A percentile compares a stretch with the other conserved stretches of the same genome.
Evolutionary conservation across 2,797 vertebrate genomes (phyloP).

Genomic region (Parotocinclus haroldoi): DNA sequence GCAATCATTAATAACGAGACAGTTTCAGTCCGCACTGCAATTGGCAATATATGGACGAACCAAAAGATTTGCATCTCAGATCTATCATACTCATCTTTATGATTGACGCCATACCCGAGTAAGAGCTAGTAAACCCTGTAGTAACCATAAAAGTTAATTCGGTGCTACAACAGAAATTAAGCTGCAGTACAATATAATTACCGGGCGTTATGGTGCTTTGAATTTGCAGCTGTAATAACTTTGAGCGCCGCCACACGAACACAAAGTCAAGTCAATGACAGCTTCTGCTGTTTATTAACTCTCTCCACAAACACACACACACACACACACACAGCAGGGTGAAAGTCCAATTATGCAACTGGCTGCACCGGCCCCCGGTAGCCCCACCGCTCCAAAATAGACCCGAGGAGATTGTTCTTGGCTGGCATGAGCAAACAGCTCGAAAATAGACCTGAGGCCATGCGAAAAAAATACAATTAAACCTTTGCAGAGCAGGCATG

Average conservation of each 20-base stretch:
- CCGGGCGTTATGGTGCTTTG: background rate
- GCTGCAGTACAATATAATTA: background rate
- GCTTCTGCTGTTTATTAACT: constrained; percentile 30
- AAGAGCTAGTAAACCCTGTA: too few species aligned
- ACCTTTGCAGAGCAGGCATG: background rate
- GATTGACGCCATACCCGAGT: too few species aligned
- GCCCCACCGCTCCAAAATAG: constrained; percentile 61
- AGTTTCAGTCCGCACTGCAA: too few species aligned
- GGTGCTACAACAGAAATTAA: too few species aligned
- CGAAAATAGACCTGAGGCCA: constrained; percentile 57
- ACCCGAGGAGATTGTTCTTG: constrained; percentile 62
- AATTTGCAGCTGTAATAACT: constrained; percentile 13
- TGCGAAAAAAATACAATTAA: constrained; percentile 17
- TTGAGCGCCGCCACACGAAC: constrained; percentile 1
- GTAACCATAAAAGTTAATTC: too few species aligned
- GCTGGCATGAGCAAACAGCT: constrained; percentile 64
- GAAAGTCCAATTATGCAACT: constrained; percentile 61
- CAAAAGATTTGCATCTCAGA: too few species aligned
- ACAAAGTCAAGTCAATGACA: constrained; percentile 35
- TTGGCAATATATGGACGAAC: too few species aligned
- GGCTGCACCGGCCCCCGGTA: constrained; percentile 53
- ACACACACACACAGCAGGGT: constrained; percentile 11
- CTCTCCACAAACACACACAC: constrained; percentile 20
- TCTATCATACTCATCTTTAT: too few species aligned
- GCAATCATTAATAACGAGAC: too few species aligned